phyloP scores from a whole-genome alignment of 2,113 vertebrate genomes.

The Cacatua alba region DNA sequence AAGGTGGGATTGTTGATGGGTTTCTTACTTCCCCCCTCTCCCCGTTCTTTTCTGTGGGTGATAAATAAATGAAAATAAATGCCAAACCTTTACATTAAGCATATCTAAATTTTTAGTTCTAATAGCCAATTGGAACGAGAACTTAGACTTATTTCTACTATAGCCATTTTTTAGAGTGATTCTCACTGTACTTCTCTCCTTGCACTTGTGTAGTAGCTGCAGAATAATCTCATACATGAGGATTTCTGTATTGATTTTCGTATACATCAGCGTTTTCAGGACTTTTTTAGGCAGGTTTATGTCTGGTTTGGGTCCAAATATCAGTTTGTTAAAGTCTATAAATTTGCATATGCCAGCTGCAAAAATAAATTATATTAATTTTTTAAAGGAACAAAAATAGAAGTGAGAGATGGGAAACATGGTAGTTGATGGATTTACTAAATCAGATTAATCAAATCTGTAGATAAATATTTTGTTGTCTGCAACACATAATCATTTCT shows the following conservation, averaged over 20 bases:
- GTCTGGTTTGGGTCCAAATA: background rate
- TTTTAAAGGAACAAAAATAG: background rate
- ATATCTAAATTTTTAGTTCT: background rate
- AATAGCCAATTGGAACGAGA: background rate
- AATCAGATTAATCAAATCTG: background rate
- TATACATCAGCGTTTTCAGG: background rate
- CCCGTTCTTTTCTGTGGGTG: background rate
- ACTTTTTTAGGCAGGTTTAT: background rate
- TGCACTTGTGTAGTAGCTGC: background rate
- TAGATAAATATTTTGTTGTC: background rate
- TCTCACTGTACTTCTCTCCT: background rate
- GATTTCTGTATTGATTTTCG: background rate
- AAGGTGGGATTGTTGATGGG: accelerated
- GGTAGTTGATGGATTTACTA: background rate
- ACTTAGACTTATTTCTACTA: background rate
- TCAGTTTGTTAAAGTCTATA: background rate
- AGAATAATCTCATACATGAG: background rate
- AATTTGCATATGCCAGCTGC: background rate
- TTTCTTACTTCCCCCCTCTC: background rate
- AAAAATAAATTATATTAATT: background rate
- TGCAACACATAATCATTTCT: background rate
- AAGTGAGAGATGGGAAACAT: background rate
- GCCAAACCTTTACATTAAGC: background rate
- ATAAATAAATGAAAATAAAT: background rate
- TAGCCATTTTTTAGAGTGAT: background rate